Percentiles rank a stretch among this genome's conserved stretches.
Conservation (phyloP, 1,140 invertebrate genomes). For the Drosophila ananassae region DNA sequence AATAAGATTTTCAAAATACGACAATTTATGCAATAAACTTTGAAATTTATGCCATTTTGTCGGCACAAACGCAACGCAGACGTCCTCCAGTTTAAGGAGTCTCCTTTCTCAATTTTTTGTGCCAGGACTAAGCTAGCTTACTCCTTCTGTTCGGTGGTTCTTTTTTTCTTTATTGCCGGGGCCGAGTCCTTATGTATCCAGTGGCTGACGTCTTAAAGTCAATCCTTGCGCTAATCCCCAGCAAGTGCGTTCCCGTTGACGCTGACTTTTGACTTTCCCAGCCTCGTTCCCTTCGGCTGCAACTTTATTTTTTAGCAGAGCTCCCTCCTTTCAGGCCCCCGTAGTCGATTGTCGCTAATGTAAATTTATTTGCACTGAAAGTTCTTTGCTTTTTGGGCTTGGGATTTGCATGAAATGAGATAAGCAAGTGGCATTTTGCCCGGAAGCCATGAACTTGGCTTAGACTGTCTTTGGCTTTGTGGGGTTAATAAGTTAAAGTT, state of each 20-base stretch:
- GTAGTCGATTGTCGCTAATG: slow-evolving; percentile 62
- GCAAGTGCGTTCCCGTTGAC: slow-evolving; percentile 58
- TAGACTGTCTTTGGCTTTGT: slow-evolving; percentile 15
- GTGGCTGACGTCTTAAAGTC: slow-evolving; percentile 69
- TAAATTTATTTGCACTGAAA: slow-evolving; percentile 61
- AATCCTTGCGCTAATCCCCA: slow-evolving; percentile 75
- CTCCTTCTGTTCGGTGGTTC: slow-evolving; percentile 27
- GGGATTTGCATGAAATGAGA: slow-evolving; percentile 63
- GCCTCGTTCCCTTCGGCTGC: slow-evolving; percentile 18
- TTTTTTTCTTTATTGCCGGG: slow-evolving; percentile 58
- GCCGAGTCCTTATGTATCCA: slow-evolving; percentile 48
- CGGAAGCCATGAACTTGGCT: slow-evolving; percentile 16
- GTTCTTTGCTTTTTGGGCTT: slow-evolving; percentile 33
- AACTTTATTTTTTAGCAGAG: slow-evolving; percentile 22
- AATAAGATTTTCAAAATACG: slow-evolving; percentile 83
- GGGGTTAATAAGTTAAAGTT: slow-evolving; percentile 33
- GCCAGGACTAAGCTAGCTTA: slow-evolving; percentile 30
- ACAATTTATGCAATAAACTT: slow-evolving; percentile 83
- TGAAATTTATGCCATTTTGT: slow-evolving; percentile 78
- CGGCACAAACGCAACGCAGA: slow-evolving; percentile 42
- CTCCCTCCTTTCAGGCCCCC: slow-evolving; percentile 3
- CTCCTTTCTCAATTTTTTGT: slow-evolving; percentile 12
- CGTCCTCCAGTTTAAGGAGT: slow-evolving; percentile 13
- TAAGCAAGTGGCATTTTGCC: slow-evolving; percentile 52
- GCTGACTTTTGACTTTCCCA: slow-evolving; percentile 60